phyloP scores from a whole-genome alignment of 2,797 vertebrate species.

The Pseudochromis fuscus region DNA sequence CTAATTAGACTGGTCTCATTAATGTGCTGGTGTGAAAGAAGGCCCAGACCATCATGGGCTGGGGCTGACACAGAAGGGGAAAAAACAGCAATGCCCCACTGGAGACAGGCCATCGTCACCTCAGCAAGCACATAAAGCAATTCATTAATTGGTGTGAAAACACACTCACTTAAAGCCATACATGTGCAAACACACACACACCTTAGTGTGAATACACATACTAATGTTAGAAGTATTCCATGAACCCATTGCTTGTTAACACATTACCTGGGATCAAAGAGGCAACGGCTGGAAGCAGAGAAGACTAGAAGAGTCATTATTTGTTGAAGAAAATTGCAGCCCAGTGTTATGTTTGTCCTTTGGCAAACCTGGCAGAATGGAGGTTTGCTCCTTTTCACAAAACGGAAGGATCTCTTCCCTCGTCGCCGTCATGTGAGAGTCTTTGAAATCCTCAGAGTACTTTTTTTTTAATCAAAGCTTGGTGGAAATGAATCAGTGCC shows the following conservation, averaged over 20 bases:
- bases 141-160: slow-evolving; percentile 87
- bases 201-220: slow-evolving; percentile 62
- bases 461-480: slow-evolving; percentile 75
- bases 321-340: slow-evolving; percentile 77
- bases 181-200: slow-evolving; percentile 48
- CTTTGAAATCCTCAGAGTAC: slow-evolving; percentile 72
- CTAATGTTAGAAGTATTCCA: slow-evolving; percentile 71
- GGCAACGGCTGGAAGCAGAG: slow-evolving; percentile 57
- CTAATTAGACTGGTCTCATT: slow-evolving; percentile 81
- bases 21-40: slow-evolving; percentile 68
- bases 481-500: slow-evolving; percentile 75
- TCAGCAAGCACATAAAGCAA: slow-evolving; percentile 80
- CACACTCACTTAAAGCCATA: slow-evolving; percentile 62
- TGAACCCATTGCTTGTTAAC: slow-evolving; percentile 79
- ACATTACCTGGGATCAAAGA: slow-evolving; percentile 83
- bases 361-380: slow-evolving; percentile 61
- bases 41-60: slow-evolving; percentile 50
- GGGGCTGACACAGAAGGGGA: slow-evolving; percentile 53
- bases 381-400: slow-evolving; percentile 55
- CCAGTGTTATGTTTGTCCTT: slow-evolving; percentile 76
- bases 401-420: slow-evolving; percentile 59
- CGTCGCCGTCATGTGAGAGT: slow-evolving; percentile 74
- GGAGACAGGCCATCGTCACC: slow-evolving; percentile 81
- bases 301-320: slow-evolving; percentile 69
- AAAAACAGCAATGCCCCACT: slow-evolving; percentile 46